phyloP scores from a whole-genome alignment of 2,113 vertebrate species.

The Platysternon megacephalum region DNA sequence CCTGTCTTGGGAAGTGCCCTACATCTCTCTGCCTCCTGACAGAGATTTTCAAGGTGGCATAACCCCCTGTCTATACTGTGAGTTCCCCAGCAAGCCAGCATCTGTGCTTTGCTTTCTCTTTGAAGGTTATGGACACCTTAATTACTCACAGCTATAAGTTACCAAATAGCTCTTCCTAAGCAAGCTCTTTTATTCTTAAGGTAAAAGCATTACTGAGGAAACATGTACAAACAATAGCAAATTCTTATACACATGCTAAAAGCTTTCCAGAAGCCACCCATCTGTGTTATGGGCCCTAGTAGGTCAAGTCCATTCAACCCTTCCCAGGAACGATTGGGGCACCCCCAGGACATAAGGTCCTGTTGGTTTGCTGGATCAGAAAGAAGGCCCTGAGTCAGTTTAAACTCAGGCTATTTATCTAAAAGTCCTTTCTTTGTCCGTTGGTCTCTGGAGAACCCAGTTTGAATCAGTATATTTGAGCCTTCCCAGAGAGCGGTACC shows the following conservation, averaged over 20 bases:
- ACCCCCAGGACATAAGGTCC: no score
- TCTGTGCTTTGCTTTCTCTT: background rate
- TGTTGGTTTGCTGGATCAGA: no score
- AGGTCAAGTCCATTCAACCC: background rate
- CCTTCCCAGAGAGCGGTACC: background rate
- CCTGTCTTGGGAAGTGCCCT: no score
- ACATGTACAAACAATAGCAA: background rate
- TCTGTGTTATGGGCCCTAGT: background rate
- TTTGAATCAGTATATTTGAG: background rate
- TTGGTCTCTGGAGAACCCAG: background rate
- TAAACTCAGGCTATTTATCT: background rate
- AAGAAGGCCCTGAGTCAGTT: background rate
- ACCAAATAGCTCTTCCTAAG: background rate
- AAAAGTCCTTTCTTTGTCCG: background rate
- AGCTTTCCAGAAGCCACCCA: background rate
- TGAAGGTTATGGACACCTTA: background rate
- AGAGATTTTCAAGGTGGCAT: background rate
- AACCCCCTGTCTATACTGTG: background rate
- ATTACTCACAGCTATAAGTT: background rate
- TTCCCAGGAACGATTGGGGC: background rate
- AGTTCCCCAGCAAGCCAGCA: background rate
- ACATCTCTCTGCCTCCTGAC: background rate
- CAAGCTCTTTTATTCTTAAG: background rate
- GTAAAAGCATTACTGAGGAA: background rate
- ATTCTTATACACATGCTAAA: background rate